Conservation (phyloP, 2,888 invertebrate genomes). For the Drosophila kokeensis region DNA sequence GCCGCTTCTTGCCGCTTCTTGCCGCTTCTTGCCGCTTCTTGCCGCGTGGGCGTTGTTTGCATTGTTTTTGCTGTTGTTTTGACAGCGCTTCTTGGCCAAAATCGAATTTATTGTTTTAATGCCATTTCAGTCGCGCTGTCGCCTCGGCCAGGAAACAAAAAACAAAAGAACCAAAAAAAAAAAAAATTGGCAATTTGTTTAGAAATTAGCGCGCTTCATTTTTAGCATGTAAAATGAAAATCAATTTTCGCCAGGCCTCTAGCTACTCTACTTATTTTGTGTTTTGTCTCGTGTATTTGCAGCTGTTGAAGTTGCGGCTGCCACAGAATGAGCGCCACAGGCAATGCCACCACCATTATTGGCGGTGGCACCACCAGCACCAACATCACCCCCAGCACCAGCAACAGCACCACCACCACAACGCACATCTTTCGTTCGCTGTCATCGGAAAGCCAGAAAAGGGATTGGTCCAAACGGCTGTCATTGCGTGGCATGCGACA, state of each 20-base stretch:
- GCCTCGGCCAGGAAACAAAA: constrained; percentile 9
- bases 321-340: constrained; percentile 63
- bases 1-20: constrained; percentile 12
- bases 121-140: constrained; percentile 67
- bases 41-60: constrained; percentile 45
- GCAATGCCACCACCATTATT: constrained; percentile 25
- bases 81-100: constrained; percentile 54
- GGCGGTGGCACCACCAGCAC: constrained; percentile 34
- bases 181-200: constrained; percentile 76
- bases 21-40: constrained; percentile 3
- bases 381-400: too few species aligned
- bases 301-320: constrained; percentile 25
- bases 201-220: constrained; percentile 74
- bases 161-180: not conserved
- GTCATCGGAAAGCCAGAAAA: constrained; percentile 88
- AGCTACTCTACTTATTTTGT: constrained; percentile 7
- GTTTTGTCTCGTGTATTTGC: constrained; percentile 14
- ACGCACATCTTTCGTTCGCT: constrained; percentile 88
- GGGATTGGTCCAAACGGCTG: constrained; percentile 91
- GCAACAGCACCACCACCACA: not conserved
- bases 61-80: constrained; percentile 36
- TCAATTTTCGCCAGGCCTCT: constrained; percentile 57
- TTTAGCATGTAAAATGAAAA: constrained; percentile 71
- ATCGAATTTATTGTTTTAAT: constrained; percentile 80
- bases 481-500: constrained; percentile 90